phyloP scores from a whole-genome alignment of 2,113 vertebrate genomes.

The Mormyrus iriodes region DNA sequence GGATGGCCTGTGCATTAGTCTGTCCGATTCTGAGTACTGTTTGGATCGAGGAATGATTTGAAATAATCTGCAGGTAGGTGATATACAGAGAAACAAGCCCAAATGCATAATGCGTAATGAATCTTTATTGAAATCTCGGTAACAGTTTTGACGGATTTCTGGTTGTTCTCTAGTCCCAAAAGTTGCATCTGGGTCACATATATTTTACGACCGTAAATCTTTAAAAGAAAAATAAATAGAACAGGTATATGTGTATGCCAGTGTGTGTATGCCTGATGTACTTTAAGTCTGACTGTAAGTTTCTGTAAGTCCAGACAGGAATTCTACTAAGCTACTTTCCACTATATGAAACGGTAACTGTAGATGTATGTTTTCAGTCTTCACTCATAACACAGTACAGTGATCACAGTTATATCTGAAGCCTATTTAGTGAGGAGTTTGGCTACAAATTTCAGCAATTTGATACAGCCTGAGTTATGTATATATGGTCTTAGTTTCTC shows the following conservation, averaged over 20 bases:
- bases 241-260: background rate
- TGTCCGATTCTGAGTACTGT: background rate
- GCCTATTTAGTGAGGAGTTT: constrained; percentile 25
- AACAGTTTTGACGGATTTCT: constrained; percentile 42
- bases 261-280: constrained; percentile 24
- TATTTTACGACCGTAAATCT: constrained; percentile 46
- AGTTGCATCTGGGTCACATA: constrained; percentile 35
- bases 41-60: background rate
- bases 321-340: constrained; percentile 20
- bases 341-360: constrained; percentile 26
- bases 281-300: constrained; percentile 12
- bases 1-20: background rate
- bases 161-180: constrained; percentile 35
- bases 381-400: constrained; percentile 31
- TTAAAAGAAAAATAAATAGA: constrained; percentile 34
- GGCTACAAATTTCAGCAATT: constrained; percentile 30
- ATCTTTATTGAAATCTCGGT: constrained; percentile 43
- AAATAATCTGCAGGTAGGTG: background rate
- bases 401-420: constrained; percentile 39
- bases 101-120: constrained; percentile 22
- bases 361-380: constrained; percentile 25
- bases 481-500: background rate
- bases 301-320: constrained; percentile 17
- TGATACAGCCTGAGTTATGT: constrained; percentile 33
- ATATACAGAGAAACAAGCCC: background rate